Conservation (phyloP, 2,113 vertebrate genomes). For the Catharus bicknelli region DNA sequence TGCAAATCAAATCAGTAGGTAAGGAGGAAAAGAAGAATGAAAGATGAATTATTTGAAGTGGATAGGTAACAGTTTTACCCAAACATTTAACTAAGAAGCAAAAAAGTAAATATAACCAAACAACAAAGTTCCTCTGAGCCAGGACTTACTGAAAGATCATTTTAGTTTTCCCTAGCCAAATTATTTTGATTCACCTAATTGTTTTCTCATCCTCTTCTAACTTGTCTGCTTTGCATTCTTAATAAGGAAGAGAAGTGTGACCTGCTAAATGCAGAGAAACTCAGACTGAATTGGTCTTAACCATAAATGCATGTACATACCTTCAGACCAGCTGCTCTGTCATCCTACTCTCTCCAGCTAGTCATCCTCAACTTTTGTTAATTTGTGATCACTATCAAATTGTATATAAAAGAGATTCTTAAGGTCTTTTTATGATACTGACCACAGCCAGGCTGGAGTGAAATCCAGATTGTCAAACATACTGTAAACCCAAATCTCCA, state of each 20-base stretch:
- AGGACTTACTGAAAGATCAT: neutral
- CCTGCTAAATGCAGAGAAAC: neutral
- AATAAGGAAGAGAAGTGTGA: neutral
- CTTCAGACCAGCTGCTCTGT: neutral
- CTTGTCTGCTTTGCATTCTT: neutral
- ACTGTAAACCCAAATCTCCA: neutral
- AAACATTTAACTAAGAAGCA: neutral
- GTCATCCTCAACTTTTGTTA: neutral
- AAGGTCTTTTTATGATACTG: neutral
- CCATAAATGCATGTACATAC: fast-evolving
- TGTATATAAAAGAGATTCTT: neutral
- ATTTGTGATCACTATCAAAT: neutral
- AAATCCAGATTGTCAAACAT: neutral
- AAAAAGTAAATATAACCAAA: neutral
- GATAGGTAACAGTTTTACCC: neutral
- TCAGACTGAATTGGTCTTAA: neutral
- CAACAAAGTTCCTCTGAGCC: neutral
- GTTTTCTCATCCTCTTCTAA: neutral
- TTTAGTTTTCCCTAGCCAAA: neutral
- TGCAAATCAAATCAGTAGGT: neutral
- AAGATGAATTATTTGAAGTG: neutral
- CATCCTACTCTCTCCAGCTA: fast-evolving
- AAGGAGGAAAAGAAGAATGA: neutral
- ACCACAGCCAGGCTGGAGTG: neutral
- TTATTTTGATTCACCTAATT: neutral